Conservation (phyloP, 2,797 vertebrate genomes). For the Typhlichthys eigenmanni region DNA sequence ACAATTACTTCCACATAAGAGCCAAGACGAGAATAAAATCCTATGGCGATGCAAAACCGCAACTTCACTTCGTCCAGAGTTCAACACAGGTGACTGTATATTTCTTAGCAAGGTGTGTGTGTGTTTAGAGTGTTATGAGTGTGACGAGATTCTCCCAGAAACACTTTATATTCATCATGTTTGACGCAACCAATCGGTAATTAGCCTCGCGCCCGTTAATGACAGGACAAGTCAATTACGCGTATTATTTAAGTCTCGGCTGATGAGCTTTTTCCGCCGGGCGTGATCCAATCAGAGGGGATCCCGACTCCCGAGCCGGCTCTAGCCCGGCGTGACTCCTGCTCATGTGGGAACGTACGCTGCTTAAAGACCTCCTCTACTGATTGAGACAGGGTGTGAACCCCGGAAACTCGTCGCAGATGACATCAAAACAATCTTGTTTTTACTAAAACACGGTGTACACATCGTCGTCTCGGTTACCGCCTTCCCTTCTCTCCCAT, state of each 20-base stretch:
- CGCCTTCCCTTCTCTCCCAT: too few relatives aligned
- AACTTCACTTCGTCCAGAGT: too few relatives aligned
- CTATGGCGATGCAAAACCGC: too few relatives aligned
- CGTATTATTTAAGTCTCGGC: constrained; percentile 14
- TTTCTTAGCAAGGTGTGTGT: too few relatives aligned
- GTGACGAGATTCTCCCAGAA: not conserved
- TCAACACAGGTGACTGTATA: too few relatives aligned
- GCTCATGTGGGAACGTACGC: constrained; percentile 27
- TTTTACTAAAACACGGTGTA: too few relatives aligned
- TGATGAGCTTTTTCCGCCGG: constrained; percentile 47
- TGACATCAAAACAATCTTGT: not conserved
- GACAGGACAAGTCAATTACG: constrained; percentile 11
- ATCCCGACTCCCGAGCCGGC: constrained; percentile 29
- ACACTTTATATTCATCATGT: constrained; percentile 19
- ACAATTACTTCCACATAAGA: too few relatives aligned
- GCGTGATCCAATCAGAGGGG: constrained; percentile 46
- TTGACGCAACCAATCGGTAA: constrained; percentile 27
- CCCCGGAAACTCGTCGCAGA: not conserved
- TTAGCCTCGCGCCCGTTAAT: constrained; percentile 32
- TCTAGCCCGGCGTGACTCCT: constrained; percentile 17
- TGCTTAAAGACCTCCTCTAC: constrained; percentile 33
- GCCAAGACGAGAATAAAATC: too few relatives aligned
- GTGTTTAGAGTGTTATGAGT: too few relatives aligned
- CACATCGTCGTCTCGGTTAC: too few relatives aligned
- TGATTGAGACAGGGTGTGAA: constrained; percentile 38